phyloP scores from a whole-genome alignment of 2,888 invertebrate genomes.

The Doris montereyensis region DNA sequence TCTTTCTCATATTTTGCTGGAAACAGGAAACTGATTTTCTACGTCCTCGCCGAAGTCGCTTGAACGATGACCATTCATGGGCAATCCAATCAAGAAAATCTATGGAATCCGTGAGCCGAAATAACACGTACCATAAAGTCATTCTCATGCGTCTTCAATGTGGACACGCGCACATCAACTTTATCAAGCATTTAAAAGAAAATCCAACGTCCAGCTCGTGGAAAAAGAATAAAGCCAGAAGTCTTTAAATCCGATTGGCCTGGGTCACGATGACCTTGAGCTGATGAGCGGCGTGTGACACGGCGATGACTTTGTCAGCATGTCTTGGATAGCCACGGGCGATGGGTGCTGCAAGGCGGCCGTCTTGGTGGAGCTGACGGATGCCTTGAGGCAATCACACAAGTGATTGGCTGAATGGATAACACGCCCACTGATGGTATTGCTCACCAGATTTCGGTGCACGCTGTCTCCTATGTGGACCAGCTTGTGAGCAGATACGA shows the following conservation, averaged over 20 bases:
- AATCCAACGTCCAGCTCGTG: neutral
- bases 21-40: too few relatives aligned
- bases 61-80: too few relatives aligned
- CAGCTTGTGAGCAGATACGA: constrained; percentile 92
- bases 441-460: constrained; percentile 85
- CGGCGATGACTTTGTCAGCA: constrained; percentile 91
- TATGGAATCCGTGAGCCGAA: too few relatives aligned
- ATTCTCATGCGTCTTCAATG: too few relatives aligned
- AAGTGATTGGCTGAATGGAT: constrained; percentile 67
- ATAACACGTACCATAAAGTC: too few relatives aligned
- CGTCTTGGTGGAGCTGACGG: constrained; percentile 89
- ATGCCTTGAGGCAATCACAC: constrained; percentile 74
- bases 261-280: constrained; percentile 77
- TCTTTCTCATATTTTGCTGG: too few relatives aligned
- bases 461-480: constrained; percentile 96
- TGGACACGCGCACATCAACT: too few relatives aligned
- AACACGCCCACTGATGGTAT: constrained; percentile 79
- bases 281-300: constrained; percentile 87
- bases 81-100: too few relatives aligned
- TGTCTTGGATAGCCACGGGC: constrained; percentile 90
- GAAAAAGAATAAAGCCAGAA: neutral
- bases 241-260: constrained; percentile 42
- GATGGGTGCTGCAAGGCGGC: constrained; percentile 94
- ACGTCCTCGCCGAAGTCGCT: too few relatives aligned
- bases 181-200: too few relatives aligned